Base-by-base conservation (phyloP, 2,797 vertebrate genomes). In the Tarsius wallacei region DNA sequence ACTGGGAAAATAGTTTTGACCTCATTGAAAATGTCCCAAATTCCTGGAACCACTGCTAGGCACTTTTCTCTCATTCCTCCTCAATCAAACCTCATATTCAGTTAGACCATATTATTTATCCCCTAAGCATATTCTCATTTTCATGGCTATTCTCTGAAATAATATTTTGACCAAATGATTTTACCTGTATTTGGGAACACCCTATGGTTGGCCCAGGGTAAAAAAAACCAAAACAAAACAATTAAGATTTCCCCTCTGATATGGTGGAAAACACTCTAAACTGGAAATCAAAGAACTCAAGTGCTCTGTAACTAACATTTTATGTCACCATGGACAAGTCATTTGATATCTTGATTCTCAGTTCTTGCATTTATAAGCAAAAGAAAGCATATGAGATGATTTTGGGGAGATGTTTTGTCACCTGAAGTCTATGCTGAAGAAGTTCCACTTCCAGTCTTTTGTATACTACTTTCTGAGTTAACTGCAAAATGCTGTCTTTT, bases 351-450 rank as follows among this genome's bases (percentile, higher is more conserved):
- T 70, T 88, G 24, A 31, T 86, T 91, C 73, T 91, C 28, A 28
- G 89, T 74, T 57, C 80, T 71, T 83, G 49, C 24, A 66, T 73
- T 82, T 87, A 85, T 61, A 89, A 91, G 59, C 68, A 59, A 47
- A 92, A 33, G n/a, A 90, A 92, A n/a, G 33, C 42, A 86, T 31
- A 64, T 87, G 47, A 77, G 55, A 47, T 84, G 33, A 71, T 74
- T 19, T 90, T 70, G 68, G 77, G n/a, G 36, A 80, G 59, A 76
- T 84, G 42, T 71, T 92, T 11, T 14, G 64, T 83, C 53, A 89
- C 68, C 26, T 17, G 47, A 63, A 55, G 14, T 53, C 47, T 89
- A 22, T 47, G 71, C 24, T 71, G 68, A 86, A 63, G 76, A 73
- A 78, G 24, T 24, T 16, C 42, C 53, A 64, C 31, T 92, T 89